Evolutionary conservation across 2,888 invertebrate species (phyloP).

Genomic region (Cryptus viduatorius): DNA sequence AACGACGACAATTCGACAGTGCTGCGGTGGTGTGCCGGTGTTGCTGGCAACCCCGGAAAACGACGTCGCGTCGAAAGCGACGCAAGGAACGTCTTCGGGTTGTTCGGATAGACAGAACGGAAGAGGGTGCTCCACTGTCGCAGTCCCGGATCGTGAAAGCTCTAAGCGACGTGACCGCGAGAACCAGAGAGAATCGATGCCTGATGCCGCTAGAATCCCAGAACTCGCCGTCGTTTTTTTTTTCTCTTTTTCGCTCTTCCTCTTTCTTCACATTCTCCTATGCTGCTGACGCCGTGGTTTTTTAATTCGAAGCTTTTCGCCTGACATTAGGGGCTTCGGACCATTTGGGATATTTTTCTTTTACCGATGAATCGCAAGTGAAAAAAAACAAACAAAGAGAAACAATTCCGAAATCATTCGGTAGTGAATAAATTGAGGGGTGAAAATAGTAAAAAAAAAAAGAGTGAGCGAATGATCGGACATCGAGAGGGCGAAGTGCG

Average conservation of each 20-base stretch:
- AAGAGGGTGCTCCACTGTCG: conserved; percentile 51
- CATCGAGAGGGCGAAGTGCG: conserved; percentile 44
- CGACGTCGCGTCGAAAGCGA: conserved; percentile 17
- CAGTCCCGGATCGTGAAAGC: conserved; percentile 40
- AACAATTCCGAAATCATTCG: conserved; percentile 55
- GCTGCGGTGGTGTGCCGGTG: not conserved
- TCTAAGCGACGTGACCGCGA: conserved; percentile 68
- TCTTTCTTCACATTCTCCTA: conserved; percentile 8
- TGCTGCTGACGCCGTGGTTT: conserved; percentile 68
- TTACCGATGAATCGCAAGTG: conserved; percentile 12
- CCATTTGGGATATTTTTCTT: conserved; percentile 5
- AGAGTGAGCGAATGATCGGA: conserved; percentile 44
- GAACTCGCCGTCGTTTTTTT: conserved; percentile 20
- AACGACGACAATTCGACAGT: conserved; percentile 38
- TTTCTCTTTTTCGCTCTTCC: not conserved
- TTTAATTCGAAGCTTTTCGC: conserved; percentile 58
- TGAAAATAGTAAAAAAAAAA: conserved; percentile 49
- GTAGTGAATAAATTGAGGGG: conserved; percentile 65
- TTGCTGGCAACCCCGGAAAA: conserved; percentile 32
- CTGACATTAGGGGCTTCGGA: conserved; percentile 48
- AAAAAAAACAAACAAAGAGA: conserved; percentile 61
- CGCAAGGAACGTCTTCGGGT: conserved; percentile 26
- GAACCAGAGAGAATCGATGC: conserved; percentile 66
- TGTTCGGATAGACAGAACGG: conserved; percentile 17
- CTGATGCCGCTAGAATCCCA: conserved; percentile 33